These are phyloP conservation scores for Speoplatyrhinus poulsoni DNA, from an alignment of 2,113 vertebrate genomes.

Conservation along the genomic window DNA sequence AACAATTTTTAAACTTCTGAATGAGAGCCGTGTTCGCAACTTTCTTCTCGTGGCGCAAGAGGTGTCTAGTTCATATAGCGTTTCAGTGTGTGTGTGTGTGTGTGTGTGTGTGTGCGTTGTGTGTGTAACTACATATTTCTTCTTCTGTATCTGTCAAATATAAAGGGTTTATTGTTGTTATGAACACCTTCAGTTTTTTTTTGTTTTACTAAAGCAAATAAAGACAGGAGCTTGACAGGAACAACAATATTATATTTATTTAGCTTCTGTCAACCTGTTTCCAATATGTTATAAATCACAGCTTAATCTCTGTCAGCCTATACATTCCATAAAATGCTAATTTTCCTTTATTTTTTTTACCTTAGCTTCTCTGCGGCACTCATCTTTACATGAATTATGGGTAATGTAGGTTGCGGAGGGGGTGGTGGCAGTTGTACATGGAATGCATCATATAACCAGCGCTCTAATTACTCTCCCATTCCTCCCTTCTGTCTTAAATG, in stretches of 20 bases:
- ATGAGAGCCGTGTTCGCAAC: constrained; percentile 1
- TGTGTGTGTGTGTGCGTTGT: background rate
- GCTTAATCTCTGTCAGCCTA: background rate
- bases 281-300: constrained; percentile 8
- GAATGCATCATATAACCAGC: constrained; percentile 58
- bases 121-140: constrained; percentile 33
- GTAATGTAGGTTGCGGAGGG: constrained; percentile 43
- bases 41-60: constrained; percentile 12
- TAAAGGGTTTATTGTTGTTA: constrained; percentile 15
- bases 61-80: constrained; percentile 7
- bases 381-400: constrained; percentile 40
- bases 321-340: constrained; percentile 10
- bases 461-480: constrained; percentile 64
- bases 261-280: constrained; percentile 30
- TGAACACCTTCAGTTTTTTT: constrained; percentile 24
- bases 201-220: constrained; percentile 20
- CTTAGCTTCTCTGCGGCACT: background rate
- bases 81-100: constrained; percentile 5
- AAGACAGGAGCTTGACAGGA: background rate
- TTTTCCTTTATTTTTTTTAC: background rate
- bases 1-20: constrained; percentile 22
- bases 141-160: constrained; percentile 6
- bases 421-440: constrained; percentile 32
- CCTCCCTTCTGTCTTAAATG: constrained; percentile 62
- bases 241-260: constrained; percentile 24